A percentile compares a stretch with the other conserved stretches of the same genome.
These are phyloP conservation scores for Drosophila basisetae DNA, from an alignment of 2,888 invertebrate species.

Conservation along the genomic window DNA sequence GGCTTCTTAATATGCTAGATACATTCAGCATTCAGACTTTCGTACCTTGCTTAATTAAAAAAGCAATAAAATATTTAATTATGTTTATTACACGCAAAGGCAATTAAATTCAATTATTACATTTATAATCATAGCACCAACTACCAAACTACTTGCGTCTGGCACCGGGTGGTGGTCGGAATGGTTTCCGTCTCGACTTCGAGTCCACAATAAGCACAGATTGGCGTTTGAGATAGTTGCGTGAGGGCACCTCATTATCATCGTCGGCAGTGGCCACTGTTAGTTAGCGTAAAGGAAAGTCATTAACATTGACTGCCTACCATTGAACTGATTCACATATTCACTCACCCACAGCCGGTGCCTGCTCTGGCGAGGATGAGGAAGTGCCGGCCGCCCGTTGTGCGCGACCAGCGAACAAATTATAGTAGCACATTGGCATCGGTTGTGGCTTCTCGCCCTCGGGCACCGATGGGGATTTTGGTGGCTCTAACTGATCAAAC, in stretches of 20 bases:
- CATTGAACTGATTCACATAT: background rate
- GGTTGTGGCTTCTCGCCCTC: conserved; percentile 84
- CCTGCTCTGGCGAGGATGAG: conserved; percentile 85
- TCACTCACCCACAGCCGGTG: conserved; percentile 81
- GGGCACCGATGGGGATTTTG: conserved; percentile 70
- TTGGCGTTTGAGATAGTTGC: conserved; percentile 92
- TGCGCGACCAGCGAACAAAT: conserved; percentile 83
- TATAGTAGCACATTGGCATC: conserved; percentile 85
- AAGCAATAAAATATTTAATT: background rate
- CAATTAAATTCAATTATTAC: conserved; percentile 3
- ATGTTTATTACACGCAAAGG: background rate
- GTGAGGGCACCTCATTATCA: conserved; percentile 93
- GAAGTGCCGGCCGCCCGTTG: conserved; percentile 83
- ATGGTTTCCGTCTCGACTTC: conserved; percentile 91
- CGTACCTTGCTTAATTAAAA: background rate
- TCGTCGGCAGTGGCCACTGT: conserved; percentile 89
- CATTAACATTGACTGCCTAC: conserved; percentile 1
- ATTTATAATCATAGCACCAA: background rate
- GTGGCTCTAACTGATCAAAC: conserved; percentile 71
- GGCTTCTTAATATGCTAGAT: background rate
- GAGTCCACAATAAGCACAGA: conserved; percentile 93
- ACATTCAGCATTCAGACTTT: background rate
- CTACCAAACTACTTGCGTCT: conserved; percentile 61
- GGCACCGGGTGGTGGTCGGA: conserved; percentile 85
- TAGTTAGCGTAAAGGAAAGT: background rate